These are phyloP conservation scores for Oceanites oceanicus DNA, from an alignment of 2,113 vertebrate genomes.

Conservation along the genomic window DNA sequence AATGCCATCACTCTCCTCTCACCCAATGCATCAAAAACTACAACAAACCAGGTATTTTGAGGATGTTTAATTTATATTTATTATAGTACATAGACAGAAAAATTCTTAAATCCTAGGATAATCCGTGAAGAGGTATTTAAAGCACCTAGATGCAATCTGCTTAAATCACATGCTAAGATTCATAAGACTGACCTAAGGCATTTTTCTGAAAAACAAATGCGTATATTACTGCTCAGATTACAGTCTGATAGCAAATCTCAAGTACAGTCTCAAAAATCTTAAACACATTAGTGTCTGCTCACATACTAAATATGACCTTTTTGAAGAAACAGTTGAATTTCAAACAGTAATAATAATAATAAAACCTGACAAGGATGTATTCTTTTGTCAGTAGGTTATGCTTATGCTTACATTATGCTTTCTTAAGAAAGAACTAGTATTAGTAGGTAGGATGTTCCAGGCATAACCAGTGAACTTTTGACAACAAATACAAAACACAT, in stretches of 20 bases:
- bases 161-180: background rate
- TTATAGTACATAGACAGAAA: background rate
- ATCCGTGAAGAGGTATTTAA: background rate
- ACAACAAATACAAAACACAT: background rate
- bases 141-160: background rate
- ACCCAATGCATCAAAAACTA: background rate
- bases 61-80: background rate
- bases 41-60: background rate
- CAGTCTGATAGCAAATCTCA: background rate
- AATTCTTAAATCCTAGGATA: background rate
- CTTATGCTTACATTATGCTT: background rate
- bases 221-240: background rate
- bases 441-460: background rate
- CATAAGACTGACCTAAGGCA: background rate
- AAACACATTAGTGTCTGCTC: background rate
- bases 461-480: background rate
- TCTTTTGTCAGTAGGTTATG: background rate
- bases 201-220: background rate
- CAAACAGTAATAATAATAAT: background rate
- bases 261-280: background rate
- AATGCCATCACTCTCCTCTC: background rate
- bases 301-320: background rate
- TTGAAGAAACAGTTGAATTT: background rate
- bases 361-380: background rate
- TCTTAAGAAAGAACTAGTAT: background rate